Percentiles rank a stretch among this genome's conserved stretches.
These are phyloP conservation scores for Dysdera silvatica DNA, from an alignment of 1,140 invertebrate species.

Conservation along the genomic window DNA sequence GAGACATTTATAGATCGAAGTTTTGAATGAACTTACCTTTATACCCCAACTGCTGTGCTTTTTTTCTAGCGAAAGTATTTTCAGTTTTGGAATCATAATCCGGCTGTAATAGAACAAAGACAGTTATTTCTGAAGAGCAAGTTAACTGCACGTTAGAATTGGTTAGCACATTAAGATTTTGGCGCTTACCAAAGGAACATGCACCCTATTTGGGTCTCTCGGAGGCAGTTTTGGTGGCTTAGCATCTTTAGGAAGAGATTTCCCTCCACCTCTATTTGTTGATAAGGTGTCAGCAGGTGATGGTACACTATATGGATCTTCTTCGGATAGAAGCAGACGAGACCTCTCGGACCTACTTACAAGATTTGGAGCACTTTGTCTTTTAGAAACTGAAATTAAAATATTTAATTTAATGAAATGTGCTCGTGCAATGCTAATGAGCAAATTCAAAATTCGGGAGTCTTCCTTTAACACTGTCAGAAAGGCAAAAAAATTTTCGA, in stretches of 20 bases:
- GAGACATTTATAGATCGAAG: neutral
- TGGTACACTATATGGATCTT: constrained; percentile 79
- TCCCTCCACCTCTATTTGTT: constrained; percentile 41
- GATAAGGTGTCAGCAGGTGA: constrained; percentile 53
- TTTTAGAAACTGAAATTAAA: constrained; percentile 27
- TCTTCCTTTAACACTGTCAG: no score
- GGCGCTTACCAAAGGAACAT: constrained; percentile 21
- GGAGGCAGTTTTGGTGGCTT: constrained; percentile 87
- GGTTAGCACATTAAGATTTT: neutral
- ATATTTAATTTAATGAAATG: neutral
- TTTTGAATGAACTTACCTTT: constrained; percentile 3
- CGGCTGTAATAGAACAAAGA: constrained; percentile 52
- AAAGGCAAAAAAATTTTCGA: no score
- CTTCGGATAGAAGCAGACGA: constrained; percentile 57
- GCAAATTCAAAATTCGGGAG: no score
- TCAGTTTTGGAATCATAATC: constrained; percentile 63
- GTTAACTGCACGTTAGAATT: neutral
- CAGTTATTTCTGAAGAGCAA: neutral
- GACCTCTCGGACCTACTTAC: constrained; percentile 25
- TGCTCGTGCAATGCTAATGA: no score
- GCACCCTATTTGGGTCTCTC: constrained; percentile 50
- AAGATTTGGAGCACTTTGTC: constrained; percentile 30
- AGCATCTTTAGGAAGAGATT: constrained; percentile 46
- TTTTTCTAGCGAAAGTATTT: constrained; percentile 46
- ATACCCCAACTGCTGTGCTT: constrained; percentile 44